Evolutionary conservation across 1,140 invertebrate species (phyloP).

Genomic region (Polyergus mexicanus): DNA sequence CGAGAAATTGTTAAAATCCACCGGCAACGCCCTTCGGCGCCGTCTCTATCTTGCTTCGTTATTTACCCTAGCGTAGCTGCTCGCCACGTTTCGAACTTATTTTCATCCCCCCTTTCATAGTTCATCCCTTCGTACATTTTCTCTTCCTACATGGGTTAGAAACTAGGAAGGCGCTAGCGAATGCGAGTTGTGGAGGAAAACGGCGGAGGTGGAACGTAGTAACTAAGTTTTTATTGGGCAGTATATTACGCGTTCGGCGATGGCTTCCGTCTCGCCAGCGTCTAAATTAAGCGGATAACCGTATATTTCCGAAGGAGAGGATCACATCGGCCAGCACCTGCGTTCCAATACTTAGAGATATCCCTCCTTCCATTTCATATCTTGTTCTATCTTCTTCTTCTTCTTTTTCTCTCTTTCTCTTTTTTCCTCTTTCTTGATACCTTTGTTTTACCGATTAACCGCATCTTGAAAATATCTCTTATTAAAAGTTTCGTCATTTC

Average conservation of each 20-base stretch:
- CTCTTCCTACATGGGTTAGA: conserved; percentile 20
- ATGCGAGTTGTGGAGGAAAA: conserved; percentile 43
- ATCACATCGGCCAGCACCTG: conserved; percentile 79
- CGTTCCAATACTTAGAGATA: conserved; percentile 64
- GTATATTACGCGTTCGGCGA: conserved; percentile 82
- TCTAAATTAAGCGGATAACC: conserved; percentile 85
- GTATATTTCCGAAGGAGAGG: conserved; percentile 82
- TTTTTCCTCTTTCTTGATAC: not conserved
- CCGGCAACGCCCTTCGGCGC: conserved; percentile 35
- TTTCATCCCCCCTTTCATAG: not conserved
- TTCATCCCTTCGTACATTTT: conserved; percentile 8
- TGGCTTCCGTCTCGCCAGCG: conserved; percentile 84
- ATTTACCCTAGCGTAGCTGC: conserved; percentile 62
- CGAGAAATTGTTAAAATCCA: conserved; percentile 82
- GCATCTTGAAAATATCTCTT: conserved; percentile 20
- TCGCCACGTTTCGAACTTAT: conserved; percentile 34
- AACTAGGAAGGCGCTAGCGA: conserved; percentile 26
- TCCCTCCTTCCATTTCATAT: conserved; percentile 3
- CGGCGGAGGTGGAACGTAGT: conserved; percentile 74
- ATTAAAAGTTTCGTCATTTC: conserved; percentile 36
- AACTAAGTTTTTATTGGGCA: conserved; percentile 86
- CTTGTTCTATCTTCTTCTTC: not conserved
- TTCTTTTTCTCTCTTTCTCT: not conserved
- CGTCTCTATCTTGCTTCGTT: conserved; percentile 24
- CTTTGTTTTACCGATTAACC: conserved; percentile 50